phyloP scores from a whole-genome alignment of 1,140 invertebrate genomes.

The Magallana angulata region DNA sequence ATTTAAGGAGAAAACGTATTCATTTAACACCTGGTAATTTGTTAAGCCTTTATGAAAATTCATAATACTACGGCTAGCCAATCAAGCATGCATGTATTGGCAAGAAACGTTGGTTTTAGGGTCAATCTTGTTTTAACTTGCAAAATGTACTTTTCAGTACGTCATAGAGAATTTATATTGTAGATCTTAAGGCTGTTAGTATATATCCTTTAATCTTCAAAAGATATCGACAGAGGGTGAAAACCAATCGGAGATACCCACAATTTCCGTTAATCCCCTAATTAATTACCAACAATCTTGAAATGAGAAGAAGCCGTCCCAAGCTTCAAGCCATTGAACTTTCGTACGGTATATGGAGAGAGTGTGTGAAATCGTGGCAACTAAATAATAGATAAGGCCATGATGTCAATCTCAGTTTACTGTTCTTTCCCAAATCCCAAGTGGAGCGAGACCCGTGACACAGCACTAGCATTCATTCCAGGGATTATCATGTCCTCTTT shows the following conservation, averaged over 20 bases:
- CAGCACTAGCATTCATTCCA: not conserved
- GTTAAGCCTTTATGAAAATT: not conserved
- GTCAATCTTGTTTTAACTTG: not conserved
- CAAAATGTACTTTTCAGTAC: not conserved
- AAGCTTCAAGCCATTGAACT: constrained; percentile 13
- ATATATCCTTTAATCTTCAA: too few relatives aligned
- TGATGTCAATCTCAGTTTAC: constrained; percentile 29
- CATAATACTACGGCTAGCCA: not conserved
- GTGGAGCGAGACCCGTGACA: constrained; percentile 6
- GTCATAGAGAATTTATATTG: too few relatives aligned
- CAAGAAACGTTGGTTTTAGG: not conserved
- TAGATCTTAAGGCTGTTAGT: too few relatives aligned
- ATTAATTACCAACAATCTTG: constrained; percentile 25
- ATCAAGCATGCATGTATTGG: not conserved
- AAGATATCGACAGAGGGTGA: not conserved
- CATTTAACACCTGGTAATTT: not conserved
- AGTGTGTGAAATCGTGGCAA: constrained; percentile 23
- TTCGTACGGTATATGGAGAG: not conserved
- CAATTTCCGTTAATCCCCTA: constrained; percentile 14
- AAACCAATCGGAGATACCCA: not conserved
- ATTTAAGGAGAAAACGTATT: not conserved
- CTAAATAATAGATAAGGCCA: not conserved
- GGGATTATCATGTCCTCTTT: not conserved
- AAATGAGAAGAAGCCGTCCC: not conserved
- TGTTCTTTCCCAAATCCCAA: not conserved